These are phyloP conservation scores for Pristionchus mayeri DNA, from an alignment of 2,888 invertebrate species.

Conservation along the genomic window DNA sequence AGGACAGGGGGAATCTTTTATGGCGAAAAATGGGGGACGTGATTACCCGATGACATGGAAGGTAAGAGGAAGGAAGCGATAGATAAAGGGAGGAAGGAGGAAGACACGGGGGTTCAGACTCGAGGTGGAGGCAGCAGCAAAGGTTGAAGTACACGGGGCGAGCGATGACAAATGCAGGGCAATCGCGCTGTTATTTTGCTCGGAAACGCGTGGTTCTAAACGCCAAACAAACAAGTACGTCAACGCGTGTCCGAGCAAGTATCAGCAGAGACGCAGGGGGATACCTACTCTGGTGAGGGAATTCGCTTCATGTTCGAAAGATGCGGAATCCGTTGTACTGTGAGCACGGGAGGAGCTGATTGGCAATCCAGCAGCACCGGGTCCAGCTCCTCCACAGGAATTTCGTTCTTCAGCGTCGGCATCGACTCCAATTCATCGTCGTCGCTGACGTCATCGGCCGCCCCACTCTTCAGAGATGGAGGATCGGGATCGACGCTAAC, in stretches of 20 bases:
- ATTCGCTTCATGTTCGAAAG: too few species aligned
- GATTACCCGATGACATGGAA: background rate
- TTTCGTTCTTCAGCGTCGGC: background rate
- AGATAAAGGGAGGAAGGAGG: background rate
- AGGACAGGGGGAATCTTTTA: background rate
- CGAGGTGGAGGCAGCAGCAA: too few species aligned
- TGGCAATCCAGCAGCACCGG: background rate
- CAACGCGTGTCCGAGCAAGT: background rate
- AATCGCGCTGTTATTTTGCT: background rate
- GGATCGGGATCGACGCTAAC: background rate
- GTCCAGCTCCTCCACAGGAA: background rate
- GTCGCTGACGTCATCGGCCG: background rate
- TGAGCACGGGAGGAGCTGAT: background rate
- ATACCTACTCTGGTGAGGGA: constrained; percentile 6
- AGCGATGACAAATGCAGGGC: background rate
- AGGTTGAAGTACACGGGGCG: background rate
- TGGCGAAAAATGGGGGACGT: too few species aligned
- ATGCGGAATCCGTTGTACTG: too few species aligned
- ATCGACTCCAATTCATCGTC: background rate
- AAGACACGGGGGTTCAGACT: background rate
- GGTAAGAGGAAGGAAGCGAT: background rate
- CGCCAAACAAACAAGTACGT: background rate
- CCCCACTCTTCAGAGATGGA: background rate
- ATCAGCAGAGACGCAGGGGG: background rate
- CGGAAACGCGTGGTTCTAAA: background rate